phyloP scores from a whole-genome alignment of 2,888 invertebrate genomes.

The Calliphora vomitoria region DNA sequence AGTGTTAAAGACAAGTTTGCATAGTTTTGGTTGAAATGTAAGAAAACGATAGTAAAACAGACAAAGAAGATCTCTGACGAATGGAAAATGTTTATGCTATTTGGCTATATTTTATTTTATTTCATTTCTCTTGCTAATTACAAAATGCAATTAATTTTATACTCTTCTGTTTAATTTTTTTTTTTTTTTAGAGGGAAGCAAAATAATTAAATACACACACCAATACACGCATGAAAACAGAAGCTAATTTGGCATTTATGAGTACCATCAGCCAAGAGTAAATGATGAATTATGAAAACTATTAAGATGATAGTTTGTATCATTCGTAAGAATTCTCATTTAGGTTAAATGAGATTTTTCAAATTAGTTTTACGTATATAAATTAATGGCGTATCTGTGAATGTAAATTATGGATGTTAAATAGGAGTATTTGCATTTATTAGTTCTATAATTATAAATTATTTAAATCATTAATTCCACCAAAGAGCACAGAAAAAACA shows the following conservation, averaged over 20 bases:
- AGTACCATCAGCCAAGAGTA: constrained; percentile 51
- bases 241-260: constrained; percentile 72
- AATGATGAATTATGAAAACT: constrained; percentile 66
- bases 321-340: constrained; percentile 29
- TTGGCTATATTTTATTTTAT: constrained; percentile 67
- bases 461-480: neutral
- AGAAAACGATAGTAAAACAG: constrained; percentile 27
- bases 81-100: constrained; percentile 51
- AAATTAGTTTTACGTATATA: constrained; percentile 45
- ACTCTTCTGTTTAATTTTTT: constrained; percentile 40
- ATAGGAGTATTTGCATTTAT: constrained; percentile 1
- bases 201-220: constrained; percentile 3
- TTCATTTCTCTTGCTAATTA: constrained; percentile 79
- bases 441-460: neutral
- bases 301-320: constrained; percentile 59
- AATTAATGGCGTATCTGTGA: constrained; percentile 26
- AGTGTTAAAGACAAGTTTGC: constrained; percentile 39
- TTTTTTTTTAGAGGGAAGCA: constrained; percentile 5
- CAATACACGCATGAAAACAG: constrained; percentile 48
- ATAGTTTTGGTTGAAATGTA: constrained; percentile 46
- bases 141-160: constrained; percentile 81
- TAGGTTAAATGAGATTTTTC: constrained; percentile 53
- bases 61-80: constrained; percentile 50
- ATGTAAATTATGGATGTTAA: constrained; percentile 3
- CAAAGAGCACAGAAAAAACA: too few species aligned